phyloP scores from a whole-genome alignment of 1,140 invertebrate genomes.

The Riptortus pedestris region DNA sequence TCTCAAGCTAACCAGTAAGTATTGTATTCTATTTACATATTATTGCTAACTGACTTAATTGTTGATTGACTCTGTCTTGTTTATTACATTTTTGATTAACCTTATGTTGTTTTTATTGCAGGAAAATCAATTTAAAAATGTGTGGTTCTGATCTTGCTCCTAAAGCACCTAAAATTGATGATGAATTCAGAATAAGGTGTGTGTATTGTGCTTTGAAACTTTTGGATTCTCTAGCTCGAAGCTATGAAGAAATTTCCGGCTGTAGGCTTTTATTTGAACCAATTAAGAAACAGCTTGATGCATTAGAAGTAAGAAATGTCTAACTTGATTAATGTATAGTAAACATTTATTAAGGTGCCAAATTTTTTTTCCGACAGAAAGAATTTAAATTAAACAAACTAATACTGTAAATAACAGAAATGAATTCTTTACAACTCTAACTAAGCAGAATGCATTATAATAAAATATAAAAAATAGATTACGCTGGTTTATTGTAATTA shows the following conservation, averaged over 20 bases:
- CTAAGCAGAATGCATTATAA: too few species aligned
- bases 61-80: neutral
- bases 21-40: neutral
- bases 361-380: too few species aligned
- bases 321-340: too few species aligned
- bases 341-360: too few species aligned
- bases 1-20: neutral
- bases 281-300: conserved; percentile 37
- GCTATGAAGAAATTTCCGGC: conserved; percentile 44
- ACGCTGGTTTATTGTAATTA: too few species aligned
- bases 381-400: too few species aligned
- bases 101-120: neutral
- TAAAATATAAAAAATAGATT: too few species aligned
- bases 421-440: too few species aligned
- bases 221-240: conserved; percentile 45
- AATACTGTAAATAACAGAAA: too few species aligned
- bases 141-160: conserved; percentile 41
- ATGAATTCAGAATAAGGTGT: conserved; percentile 50
- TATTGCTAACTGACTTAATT: neutral
- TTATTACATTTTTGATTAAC: neutral
- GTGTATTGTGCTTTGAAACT: conserved; percentile 42
- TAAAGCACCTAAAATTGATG: conserved; percentile 39
- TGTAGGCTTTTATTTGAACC: conserved; percentile 39
- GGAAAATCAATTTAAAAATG: conserved; percentile 35
- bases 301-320: conserved; percentile 34